A percentile compares a stretch with the other conserved stretches of the same genome.
Conservation (phyloP, 53 echinoderm and acorn worm genomes). For the Pentamera pediparva region DNA sequence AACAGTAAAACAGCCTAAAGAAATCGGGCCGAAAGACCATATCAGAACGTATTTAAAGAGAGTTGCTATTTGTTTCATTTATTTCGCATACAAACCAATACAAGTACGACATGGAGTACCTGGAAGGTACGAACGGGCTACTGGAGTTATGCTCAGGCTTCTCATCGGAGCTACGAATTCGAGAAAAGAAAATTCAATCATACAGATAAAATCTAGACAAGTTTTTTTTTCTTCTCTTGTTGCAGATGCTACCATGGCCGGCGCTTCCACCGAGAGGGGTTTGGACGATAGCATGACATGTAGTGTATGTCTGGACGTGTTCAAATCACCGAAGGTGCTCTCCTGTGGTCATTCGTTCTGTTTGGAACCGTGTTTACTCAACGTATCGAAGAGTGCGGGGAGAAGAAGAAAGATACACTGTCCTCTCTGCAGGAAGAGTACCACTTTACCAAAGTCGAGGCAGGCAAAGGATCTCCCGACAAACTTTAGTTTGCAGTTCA, state of each 20-base stretch:
- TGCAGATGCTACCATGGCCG: not conserved
- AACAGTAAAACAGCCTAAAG: too few relatives aligned
- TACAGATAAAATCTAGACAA: not conserved
- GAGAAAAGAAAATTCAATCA: too few relatives aligned
- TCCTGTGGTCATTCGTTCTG: conserved; percentile 20
- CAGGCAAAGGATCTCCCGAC: not conserved
- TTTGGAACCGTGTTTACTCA: not conserved
- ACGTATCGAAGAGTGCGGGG: not conserved
- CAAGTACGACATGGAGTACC: too few relatives aligned
- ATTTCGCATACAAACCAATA: too few relatives aligned
- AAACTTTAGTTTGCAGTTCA: conserved; percentile 12
- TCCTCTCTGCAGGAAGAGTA: conserved; percentile 1
- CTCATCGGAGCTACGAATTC: too few relatives aligned
- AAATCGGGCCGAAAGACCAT: too few relatives aligned
- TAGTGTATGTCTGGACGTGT: conserved; percentile 17
- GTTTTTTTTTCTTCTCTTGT: not conserved
- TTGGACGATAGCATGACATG: not conserved
- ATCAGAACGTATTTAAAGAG: too few relatives aligned
- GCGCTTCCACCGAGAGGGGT: not conserved
- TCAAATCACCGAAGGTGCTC: conserved; percentile 10
- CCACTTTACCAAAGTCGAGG: not conserved
- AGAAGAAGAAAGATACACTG: not conserved
- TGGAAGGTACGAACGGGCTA: too few relatives aligned
- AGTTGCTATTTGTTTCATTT: too few relatives aligned
- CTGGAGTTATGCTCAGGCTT: too few relatives aligned